phyloP scores from a whole-genome alignment of 2,113 vertebrate species.

The Solenodon paradoxus region DNA sequence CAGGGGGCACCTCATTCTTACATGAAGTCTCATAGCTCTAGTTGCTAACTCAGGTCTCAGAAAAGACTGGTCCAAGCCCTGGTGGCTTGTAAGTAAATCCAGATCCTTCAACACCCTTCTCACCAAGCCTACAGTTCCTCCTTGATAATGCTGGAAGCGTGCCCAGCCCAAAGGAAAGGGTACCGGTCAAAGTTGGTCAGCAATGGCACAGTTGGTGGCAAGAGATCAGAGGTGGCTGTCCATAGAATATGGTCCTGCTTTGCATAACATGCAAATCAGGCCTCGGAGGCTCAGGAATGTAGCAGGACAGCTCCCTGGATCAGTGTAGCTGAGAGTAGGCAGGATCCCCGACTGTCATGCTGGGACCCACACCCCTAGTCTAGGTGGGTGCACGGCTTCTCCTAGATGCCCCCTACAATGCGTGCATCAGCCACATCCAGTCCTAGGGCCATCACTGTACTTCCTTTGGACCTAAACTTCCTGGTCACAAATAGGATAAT shows the following conservation, averaged over 20 bases:
- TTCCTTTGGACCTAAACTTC: background rate
- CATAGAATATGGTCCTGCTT: background rate
- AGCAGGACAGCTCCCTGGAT: background rate
- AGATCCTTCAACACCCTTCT: background rate
- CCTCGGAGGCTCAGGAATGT: background rate
- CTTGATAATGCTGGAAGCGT: background rate
- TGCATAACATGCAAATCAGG: background rate
- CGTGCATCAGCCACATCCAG: background rate
- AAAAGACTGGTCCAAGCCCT: background rate
- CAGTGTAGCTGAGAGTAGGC: fast-evolving
- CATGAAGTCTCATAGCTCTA: too few relatives aligned
- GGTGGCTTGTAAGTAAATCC: too few relatives aligned
- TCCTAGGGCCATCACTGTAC: background rate
- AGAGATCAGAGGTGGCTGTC: background rate
- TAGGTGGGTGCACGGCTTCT: background rate
- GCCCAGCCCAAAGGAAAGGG: background rate
- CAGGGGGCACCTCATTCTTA: too few relatives aligned
- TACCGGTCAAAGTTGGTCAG: background rate
- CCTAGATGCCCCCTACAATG: background rate
- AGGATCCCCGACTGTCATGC: background rate
- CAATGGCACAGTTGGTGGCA: background rate
- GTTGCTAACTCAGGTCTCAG: background rate
- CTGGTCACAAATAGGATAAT: background rate
- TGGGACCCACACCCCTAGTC: background rate
- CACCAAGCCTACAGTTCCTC: background rate